Base-by-base conservation (phyloP, 2,797 vertebrate species). In the Rhinatrema bivittatum region DNA sequence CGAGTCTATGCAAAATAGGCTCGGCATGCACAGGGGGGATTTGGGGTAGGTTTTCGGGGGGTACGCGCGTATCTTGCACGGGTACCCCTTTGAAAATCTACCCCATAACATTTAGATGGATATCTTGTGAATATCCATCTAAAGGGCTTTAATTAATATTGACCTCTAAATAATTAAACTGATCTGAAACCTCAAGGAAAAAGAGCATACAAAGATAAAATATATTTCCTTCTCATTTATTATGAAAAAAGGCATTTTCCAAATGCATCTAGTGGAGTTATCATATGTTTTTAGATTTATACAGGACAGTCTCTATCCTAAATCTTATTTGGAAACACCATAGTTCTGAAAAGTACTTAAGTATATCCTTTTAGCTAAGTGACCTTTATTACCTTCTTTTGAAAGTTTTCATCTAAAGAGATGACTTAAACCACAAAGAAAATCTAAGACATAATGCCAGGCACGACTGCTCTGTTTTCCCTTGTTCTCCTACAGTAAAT, bases 401-500 rank as follows among this genome's bases (percentile, higher is more conserved):
- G 30, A 48, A 40, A 56, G 22, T 36, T 42, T n/a, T 29, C 30
- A 43, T 52, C 15, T 22, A 27, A 33, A n/a, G 57, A 32, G 20
- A 59, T 42, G 14, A 29, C 7, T 2, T 29, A 10, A 32, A 7
- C 37, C 22, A 11, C 16, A 17, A 20, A 42, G 14, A 53, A 60
- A 60, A 59, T 7, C n/a, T 48, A 43, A 31, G 17, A 53, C 33
- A 31, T 32, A 53, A 65, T 60, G 70, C 46, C 51, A 64, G 57
- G 45, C 29, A 53, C 56, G 44, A 20, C 39, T 50, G 39, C 36
- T 55, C 29, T 58, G 24, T 60, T 53, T 60, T 45, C 50, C 60
- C 70, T 78, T 68, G 50, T 60, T 85, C 71, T 78, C 65, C 67
- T 61, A 65, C 45, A 79, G 80, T 82, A 81, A 89, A 84, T 79